Evolutionary conservation across 1,140 invertebrate genomes (phyloP), one percentile per base, ranked within the genome.

Genomic region (Nasonia giraulti): DNA sequence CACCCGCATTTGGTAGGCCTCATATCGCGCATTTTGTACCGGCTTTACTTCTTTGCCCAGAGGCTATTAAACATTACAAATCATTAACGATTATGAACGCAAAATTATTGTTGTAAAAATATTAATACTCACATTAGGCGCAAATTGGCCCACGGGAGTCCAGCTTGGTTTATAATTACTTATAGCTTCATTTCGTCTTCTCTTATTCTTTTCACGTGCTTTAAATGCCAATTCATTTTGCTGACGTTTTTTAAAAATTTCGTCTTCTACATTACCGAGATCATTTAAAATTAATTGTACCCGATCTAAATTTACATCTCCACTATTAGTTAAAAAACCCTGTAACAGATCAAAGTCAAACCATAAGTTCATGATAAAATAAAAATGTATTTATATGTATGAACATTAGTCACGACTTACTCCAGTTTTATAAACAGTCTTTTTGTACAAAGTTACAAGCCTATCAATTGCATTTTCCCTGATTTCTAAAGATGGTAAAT

Each of bases 401-500:
- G 23, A 37, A 87, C 47, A 81, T 83, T 83, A 83, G 55, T 69
- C 17, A 50, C n/a, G 79, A 92, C 93, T 91, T 91, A 96, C 97
- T 88, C 96, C 96, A 66, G 98, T 99, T 93, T 97, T 98, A 89
- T 98, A 98, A 12, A 99, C 98, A 89, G 96, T 96, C 89, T 98
- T 97, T 93, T 99, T 99, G 91, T 99, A 99, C 27, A 99, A 93
- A 87, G 95, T 96, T 10, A 99, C 96, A 5, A 99, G 94, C 83
- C 98, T 94, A 93, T 99, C 99, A 86, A 99, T 99, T 0, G 99
- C 99, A 17, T 97, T 97, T 94, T 99, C 99, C 85, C 99, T 94
- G 89, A 99, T 99, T 94, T 99, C 99, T 85, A 99, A 93, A 33
- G 98, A 99, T 20, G 99, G 99, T 83, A 99, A 94, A 95, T 99